These are phyloP conservation scores for Aldrovandia affinis DNA, from an alignment of 2,797 vertebrate species.

Conservation along the genomic window DNA sequence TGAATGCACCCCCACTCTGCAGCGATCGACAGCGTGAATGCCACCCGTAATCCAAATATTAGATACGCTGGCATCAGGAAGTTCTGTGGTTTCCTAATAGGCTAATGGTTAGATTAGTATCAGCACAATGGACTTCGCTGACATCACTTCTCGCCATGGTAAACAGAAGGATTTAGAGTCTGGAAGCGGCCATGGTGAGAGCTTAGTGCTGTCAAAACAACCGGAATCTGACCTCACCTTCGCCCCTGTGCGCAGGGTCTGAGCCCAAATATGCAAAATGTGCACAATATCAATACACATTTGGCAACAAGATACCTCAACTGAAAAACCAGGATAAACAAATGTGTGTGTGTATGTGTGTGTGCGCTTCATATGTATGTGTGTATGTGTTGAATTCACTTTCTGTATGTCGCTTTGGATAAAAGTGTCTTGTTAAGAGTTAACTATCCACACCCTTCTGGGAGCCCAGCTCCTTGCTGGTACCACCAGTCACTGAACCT, in stretches of 20 bases:
- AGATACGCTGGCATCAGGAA: background rate
- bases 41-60: background rate
- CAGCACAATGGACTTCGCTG: background rate
- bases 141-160: background rate
- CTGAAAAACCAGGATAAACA: background rate
- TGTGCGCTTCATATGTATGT: background rate
- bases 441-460: too few species aligned
- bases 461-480: too few species aligned
- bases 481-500: too few species aligned
- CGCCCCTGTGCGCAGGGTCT: background rate
- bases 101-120: background rate
- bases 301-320: background rate
- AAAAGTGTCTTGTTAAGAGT: too few species aligned
- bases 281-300: background rate
- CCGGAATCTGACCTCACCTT: background rate
- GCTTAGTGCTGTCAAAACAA: slow-evolving; percentile 4
- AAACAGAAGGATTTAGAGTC: background rate
- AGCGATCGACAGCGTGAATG: background rate
- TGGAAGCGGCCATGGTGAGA: background rate
- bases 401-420: too few species aligned
- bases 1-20: background rate
- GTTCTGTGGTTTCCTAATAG: background rate
- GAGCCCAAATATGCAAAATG: background rate
- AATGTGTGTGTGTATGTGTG: background rate
- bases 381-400: too few species aligned